Percentiles rank a stretch among this genome's conserved stretches.
Evolutionary conservation across 2,113 vertebrate genomes (phyloP).

Genomic region (Corynorhinus townsendii): DNA sequence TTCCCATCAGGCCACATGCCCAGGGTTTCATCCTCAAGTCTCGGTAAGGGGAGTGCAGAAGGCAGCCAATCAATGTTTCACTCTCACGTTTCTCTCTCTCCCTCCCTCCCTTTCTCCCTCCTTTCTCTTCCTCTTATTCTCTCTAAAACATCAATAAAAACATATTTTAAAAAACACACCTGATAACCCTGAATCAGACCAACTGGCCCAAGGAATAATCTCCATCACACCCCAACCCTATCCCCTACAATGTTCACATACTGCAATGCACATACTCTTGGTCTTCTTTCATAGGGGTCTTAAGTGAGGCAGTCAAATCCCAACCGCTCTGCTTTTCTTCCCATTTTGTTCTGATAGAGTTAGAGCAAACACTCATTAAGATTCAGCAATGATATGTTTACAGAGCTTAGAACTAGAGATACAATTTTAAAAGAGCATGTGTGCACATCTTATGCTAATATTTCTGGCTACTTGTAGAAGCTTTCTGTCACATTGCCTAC

Average conservation of each 20-base stretch:
- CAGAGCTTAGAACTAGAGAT: background rate
- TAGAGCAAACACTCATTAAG: background rate
- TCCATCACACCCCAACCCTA: fast-evolving
- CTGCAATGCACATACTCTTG: background rate
- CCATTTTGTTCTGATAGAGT: background rate
- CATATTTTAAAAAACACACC: too few species aligned
- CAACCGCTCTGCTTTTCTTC: background rate
- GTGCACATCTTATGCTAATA: background rate
- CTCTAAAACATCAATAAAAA: too few species aligned
- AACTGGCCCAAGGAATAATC: background rate
- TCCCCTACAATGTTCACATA: background rate
- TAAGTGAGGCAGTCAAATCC: background rate
- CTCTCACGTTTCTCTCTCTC: too few species aligned
- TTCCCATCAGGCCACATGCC: too few species aligned
- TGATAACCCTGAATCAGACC: background rate
- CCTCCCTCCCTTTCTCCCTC: too few species aligned
- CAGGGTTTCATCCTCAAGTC: too few species aligned
- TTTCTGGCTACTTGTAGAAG: background rate
- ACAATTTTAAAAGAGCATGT: background rate
- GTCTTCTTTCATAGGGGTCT: background rate
- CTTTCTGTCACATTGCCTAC: background rate
- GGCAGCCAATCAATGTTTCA: too few species aligned
- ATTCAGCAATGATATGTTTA: background rate
- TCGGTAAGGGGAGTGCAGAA: too few species aligned
- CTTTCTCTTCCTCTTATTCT: too few species aligned